Conservation (phyloP, 2,113 vertebrate species). For the Scartelaos histophorus region DNA sequence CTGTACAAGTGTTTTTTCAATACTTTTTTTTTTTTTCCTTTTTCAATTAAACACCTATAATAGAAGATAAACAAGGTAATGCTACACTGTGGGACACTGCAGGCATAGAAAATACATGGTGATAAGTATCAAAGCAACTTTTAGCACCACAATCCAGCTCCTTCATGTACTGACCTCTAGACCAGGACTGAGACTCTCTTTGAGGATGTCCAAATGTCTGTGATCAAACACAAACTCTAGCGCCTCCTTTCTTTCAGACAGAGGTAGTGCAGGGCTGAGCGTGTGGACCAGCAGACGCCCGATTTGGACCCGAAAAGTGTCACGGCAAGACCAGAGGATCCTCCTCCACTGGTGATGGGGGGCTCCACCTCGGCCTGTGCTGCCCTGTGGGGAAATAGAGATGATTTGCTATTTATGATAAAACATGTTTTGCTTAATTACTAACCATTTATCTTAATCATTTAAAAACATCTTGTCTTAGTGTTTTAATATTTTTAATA, state of each 20-base stretch:
- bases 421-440: background rate
- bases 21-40: no score
- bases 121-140: no score
- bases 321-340: conserved; percentile 88
- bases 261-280: conserved; percentile 80
- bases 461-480: no score
- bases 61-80: no score
- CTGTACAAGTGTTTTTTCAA: no score
- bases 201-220: conserved; percentile 87
- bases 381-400: conserved; percentile 62
- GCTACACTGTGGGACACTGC: no score
- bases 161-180: conserved; percentile 81
- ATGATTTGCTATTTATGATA: background rate
- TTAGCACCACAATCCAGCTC: background rate
- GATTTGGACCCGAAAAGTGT: conserved; percentile 88
- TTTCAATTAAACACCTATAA: no score
- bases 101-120: no score
- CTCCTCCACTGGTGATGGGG: conserved; percentile 88
- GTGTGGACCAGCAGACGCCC: conserved; percentile 91
- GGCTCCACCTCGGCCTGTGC: conserved; percentile 73
- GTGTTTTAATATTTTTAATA: no score
- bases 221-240: conserved; percentile 86
- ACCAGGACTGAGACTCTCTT: conserved; percentile 87
- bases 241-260: conserved; percentile 84
- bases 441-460: background rate